Evolutionary conservation across 2,113 vertebrate genomes (phyloP).

Genomic region (Sander lucioperca): DNA sequence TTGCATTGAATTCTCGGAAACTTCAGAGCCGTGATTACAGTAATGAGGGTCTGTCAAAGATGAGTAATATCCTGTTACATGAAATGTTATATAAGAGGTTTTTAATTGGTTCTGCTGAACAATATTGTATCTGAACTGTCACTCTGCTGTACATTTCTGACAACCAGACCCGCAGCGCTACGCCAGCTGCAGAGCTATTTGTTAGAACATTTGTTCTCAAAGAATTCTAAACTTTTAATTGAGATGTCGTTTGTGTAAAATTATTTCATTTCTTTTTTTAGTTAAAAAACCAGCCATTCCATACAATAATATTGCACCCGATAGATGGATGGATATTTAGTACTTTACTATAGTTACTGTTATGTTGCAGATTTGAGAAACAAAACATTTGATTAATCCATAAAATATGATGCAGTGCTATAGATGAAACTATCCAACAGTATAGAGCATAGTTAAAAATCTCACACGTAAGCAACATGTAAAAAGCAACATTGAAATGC

Average conservation of each 20-base stretch:
- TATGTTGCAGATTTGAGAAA: too few species aligned
- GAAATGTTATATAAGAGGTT: background rate
- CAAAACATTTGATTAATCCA: too few species aligned
- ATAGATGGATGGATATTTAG: too few species aligned
- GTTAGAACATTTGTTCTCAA: constrained; percentile 39
- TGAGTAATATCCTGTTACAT: background rate
- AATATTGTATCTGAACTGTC: constrained; percentile 4
- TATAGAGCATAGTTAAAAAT: too few species aligned
- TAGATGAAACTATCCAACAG: too few species aligned
- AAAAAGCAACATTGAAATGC: too few species aligned
- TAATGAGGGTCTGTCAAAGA: constrained; percentile 13
- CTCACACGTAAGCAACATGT: too few species aligned
- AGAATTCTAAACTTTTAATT: constrained; percentile 13
- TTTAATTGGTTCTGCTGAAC: constrained; percentile 16
- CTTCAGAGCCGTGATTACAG: constrained; percentile 1
- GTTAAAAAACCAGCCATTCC: too few species aligned
- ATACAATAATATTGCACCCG: too few species aligned
- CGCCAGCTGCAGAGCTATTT: constrained; percentile 56
- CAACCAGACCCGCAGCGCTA: constrained; percentile 13
- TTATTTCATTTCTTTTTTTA: background rate
- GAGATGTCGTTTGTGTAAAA: background rate
- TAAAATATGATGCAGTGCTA: too few species aligned
- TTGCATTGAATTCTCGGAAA: constrained; percentile 2
- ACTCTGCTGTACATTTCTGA: constrained; percentile 18
- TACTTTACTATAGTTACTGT: too few species aligned